phyloP scores from a whole-genome alignment of 1,140 invertebrate genomes.

The Philaenus spumarius region DNA sequence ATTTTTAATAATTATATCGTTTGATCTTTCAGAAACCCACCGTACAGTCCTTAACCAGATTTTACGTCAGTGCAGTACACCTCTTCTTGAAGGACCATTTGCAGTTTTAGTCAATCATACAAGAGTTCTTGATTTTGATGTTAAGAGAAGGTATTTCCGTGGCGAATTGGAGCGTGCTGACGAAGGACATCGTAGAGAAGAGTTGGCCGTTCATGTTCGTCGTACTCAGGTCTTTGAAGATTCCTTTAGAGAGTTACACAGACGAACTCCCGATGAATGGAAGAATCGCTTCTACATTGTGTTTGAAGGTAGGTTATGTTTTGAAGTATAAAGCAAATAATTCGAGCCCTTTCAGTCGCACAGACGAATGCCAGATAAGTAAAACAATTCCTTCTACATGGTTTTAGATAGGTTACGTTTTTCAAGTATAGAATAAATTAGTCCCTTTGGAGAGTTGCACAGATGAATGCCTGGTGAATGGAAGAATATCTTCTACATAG shows the following conservation, averaged over 20 bases:
- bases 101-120: conserved; percentile 87
- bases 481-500: too few species aligned
- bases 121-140: conserved; percentile 85
- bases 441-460: too few species aligned
- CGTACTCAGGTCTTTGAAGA: conserved; percentile 87
- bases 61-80: conserved; percentile 75
- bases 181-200: conserved; percentile 75
- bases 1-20: too few species aligned
- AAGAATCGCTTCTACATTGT: conserved; percentile 93
- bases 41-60: conserved; percentile 90
- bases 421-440: too few species aligned
- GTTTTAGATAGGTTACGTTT: too few species aligned
- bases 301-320: conserved; percentile 66
- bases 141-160: conserved; percentile 85
- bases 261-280: conserved; percentile 83
- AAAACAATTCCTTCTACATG: too few species aligned
- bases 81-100: conserved; percentile 83
- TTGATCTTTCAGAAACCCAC: conserved; percentile 63
- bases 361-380: too few species aligned
- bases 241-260: conserved; percentile 82
- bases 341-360: too few species aligned
- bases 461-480: too few species aligned
- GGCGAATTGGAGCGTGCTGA: conserved; percentile 77
- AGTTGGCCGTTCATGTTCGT: conserved; percentile 82
- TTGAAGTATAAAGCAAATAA: too few species aligned